Conservation (phyloP, 2,113 vertebrate genomes). For the Nibea coibor region DNA sequence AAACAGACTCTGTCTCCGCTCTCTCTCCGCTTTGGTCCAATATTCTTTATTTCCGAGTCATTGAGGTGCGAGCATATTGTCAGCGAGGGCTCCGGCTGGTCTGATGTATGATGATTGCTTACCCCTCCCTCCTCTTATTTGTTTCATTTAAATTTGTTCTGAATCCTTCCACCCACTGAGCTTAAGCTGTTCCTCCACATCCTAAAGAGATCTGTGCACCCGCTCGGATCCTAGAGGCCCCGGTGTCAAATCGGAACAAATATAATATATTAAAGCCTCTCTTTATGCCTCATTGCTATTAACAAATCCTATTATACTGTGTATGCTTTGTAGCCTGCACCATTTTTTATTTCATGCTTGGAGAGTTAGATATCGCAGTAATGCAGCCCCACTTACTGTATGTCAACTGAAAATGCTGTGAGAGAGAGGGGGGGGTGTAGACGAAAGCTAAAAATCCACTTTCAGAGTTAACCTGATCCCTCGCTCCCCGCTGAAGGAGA, state of each 20-base stretch:
- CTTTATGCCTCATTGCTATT: slow-evolving; percentile 78
- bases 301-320: slow-evolving; percentile 75
- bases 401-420: slow-evolving; percentile 55
- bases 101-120: slow-evolving; percentile 70
- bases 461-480: slow-evolving; percentile 37
- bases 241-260: slow-evolving; percentile 72
- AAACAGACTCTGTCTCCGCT: slow-evolving; percentile 41
- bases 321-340: slow-evolving; percentile 56
- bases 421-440: slow-evolving; percentile 27
- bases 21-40: slow-evolving; percentile 40
- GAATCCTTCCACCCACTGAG: slow-evolving; percentile 61
- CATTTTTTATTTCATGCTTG: slow-evolving; percentile 74
- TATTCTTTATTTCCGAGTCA: slow-evolving; percentile 70
- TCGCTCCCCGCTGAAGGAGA: slow-evolving; percentile 34
- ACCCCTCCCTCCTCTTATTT: slow-evolving; percentile 46
- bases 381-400: slow-evolving; percentile 64
- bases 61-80: slow-evolving; percentile 64
- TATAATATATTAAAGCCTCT: slow-evolving; percentile 73
- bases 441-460: slow-evolving; percentile 58
- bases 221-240: slow-evolving; percentile 55
- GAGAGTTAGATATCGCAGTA: slow-evolving; percentile 49
- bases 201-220: slow-evolving; percentile 73
- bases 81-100: slow-evolving; percentile 34
- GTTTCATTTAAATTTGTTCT: slow-evolving; percentile 72
- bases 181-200: slow-evolving; percentile 54